Percentiles rank a stretch among this genome's conserved stretches.
phyloP scores from a whole-genome alignment of 2,888 invertebrate species.

The Caenorhabditis sinica region DNA sequence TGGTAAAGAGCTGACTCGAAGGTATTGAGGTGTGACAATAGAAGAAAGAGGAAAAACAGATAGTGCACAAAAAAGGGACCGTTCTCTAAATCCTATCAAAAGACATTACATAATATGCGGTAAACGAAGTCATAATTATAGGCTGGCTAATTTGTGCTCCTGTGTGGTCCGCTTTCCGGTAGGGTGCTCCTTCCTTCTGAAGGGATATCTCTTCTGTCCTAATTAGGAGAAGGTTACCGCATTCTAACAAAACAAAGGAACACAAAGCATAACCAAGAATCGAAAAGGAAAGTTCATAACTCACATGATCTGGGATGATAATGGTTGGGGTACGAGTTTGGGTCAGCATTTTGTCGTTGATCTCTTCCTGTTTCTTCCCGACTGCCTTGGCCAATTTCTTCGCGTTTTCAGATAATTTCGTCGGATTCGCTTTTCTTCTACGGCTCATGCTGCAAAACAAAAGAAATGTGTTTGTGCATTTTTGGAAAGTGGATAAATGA shows the following conservation, averaged over 20 bases:
- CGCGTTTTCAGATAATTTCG: conserved; percentile 68
- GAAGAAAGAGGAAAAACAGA: background rate
- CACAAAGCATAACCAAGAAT: background rate
- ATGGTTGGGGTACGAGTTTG: conserved; percentile 28
- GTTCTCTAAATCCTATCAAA: background rate
- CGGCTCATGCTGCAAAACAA: conserved; percentile 79
- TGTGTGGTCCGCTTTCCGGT: conserved; percentile 10
- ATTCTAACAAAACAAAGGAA: background rate
- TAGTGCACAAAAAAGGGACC: background rate
- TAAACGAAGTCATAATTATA: conserved; percentile 57
- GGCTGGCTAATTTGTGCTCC: conserved; percentile 21
- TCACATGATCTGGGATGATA: conserved; percentile 53
- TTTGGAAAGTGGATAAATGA: conserved; percentile 8
- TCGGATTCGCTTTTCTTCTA: conserved; percentile 80
- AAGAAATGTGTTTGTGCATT: background rate
- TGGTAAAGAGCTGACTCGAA: background rate
- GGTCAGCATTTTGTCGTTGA: conserved; percentile 41
- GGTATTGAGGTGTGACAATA: background rate
- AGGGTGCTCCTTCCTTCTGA: background rate
- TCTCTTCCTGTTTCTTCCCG: conserved; percentile 58
- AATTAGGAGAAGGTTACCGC: conserved; percentile 40
- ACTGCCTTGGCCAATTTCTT: conserved; percentile 34
- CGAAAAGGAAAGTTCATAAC: conserved; percentile 1
- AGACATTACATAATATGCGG: conserved; percentile 59
- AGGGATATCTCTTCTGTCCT: conserved; percentile 27